Evolutionary conservation across 1,140 invertebrate genomes (phyloP).

Genomic region (Chrysomallon squamiferum): DNA sequence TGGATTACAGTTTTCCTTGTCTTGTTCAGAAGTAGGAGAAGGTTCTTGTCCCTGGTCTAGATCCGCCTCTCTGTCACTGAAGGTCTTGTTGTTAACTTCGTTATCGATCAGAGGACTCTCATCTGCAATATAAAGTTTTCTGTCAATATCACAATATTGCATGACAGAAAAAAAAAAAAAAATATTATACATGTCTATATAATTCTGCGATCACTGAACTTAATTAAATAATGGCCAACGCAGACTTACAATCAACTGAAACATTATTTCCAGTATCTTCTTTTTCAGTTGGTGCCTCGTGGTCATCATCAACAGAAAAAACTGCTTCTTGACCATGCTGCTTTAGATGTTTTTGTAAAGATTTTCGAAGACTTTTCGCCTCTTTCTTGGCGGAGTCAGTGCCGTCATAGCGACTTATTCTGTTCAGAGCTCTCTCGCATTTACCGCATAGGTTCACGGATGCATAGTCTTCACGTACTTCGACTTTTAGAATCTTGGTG

Average conservation of each 20-base stretch:
- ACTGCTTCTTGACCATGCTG: neutral
- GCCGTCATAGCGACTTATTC: neutral
- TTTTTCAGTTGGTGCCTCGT: neutral
- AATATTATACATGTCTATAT: too few species aligned
- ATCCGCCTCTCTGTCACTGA: neutral
- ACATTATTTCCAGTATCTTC: neutral
- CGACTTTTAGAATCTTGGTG: neutral
- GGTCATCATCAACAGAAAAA: neutral
- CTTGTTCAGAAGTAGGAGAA: neutral
- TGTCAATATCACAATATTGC: too few species aligned
- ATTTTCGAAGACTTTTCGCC: neutral
- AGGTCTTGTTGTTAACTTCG: neutral
- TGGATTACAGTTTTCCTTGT: neutral
- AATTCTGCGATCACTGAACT: too few species aligned
- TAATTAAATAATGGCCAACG: too few species aligned
- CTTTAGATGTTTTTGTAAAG: neutral
- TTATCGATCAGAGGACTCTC: too few species aligned
- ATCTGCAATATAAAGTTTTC: too few species aligned
- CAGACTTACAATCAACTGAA: too few species aligned
- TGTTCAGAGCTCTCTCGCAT: conserved; percentile 3
- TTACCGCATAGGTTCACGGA: conserved; percentile 1
- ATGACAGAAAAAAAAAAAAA: too few species aligned
- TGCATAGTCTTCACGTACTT: neutral
- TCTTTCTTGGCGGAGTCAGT: neutral
- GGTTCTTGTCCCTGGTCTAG: neutral